Evolutionary conservation across 1,140 invertebrate species (phyloP).

Genomic region (Subanguina moxae): DNA sequence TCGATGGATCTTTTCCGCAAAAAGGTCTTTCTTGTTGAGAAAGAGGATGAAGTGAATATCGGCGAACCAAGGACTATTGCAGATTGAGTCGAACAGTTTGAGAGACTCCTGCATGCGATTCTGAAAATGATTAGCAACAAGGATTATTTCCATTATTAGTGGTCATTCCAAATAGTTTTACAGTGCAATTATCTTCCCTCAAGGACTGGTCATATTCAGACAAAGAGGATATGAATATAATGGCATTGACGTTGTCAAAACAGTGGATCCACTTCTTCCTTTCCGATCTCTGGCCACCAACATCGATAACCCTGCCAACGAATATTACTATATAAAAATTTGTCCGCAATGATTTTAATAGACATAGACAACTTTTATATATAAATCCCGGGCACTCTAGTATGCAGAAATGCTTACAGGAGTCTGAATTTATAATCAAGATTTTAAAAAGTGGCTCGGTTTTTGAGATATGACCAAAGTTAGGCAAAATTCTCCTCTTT

Average conservation of each 20-base stretch:
- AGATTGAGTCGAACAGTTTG: slow-evolving; percentile 60
- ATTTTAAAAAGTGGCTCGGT: too few relatives aligned
- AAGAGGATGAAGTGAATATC: slow-evolving; percentile 60
- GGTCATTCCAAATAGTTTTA: slow-evolving; percentile 15
- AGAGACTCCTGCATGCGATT: slow-evolving; percentile 60
- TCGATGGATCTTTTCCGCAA: slow-evolving; percentile 58
- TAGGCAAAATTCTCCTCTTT: too few relatives aligned
- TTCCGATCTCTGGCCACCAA: slow-evolving; percentile 73
- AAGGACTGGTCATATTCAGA: slow-evolving; percentile 63
- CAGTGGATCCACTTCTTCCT: slow-evolving; percentile 69
- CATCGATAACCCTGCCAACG: slow-evolving; percentile 61
- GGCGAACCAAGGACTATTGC: slow-evolving; percentile 59
- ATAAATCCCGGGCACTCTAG: too few relatives aligned
- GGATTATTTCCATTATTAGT: not conserved
- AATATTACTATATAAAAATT: not conserved
- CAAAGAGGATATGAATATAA: slow-evolving; percentile 62
- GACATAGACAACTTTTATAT: too few relatives aligned
- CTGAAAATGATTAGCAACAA: too few relatives aligned
- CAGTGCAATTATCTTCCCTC: slow-evolving; percentile 61
- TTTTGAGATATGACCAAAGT: too few relatives aligned
- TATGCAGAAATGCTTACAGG: too few relatives aligned
- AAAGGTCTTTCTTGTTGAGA: slow-evolving; percentile 59
- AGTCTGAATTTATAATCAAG: too few relatives aligned
- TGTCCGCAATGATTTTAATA: too few relatives aligned
- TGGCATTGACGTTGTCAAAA: slow-evolving; percentile 63